Conservation (phyloP, 1,140 invertebrate genomes). For the Choristoneura fumiferana region DNA sequence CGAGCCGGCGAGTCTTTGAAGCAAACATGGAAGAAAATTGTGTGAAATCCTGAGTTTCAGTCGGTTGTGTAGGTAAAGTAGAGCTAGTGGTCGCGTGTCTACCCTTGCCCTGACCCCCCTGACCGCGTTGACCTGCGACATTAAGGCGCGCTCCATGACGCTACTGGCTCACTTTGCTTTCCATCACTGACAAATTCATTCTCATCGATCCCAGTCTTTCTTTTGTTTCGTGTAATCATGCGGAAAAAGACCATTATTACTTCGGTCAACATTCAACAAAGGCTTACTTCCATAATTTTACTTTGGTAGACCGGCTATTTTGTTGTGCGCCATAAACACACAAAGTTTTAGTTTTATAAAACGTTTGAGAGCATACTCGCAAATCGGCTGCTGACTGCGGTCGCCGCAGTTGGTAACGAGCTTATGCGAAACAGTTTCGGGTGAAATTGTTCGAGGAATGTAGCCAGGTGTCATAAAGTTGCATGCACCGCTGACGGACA, state of each 20-base stretch:
- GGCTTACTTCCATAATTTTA: background rate
- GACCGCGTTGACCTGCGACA: slow-evolving; percentile 44
- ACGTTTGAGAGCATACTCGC: slow-evolving; percentile 50
- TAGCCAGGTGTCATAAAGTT: slow-evolving; percentile 64
- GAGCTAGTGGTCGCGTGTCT: slow-evolving; percentile 39
- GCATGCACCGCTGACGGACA: slow-evolving; percentile 43
- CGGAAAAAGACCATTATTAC: background rate
- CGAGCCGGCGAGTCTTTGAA: slow-evolving; percentile 4
- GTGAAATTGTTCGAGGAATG: slow-evolving; percentile 57
- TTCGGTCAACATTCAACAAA: background rate
- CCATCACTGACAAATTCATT: slow-evolving; percentile 13
- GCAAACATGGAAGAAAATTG: slow-evolving; percentile 11
- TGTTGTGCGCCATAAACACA: slow-evolving; percentile 25
- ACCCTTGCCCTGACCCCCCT: slow-evolving; percentile 27
- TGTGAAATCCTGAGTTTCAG: slow-evolving; percentile 12
- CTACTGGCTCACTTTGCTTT: slow-evolving; percentile 12
- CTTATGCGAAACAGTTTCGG: slow-evolving; percentile 60
- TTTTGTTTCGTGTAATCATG: slow-evolving; percentile 16
- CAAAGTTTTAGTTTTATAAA: slow-evolving; percentile 56
- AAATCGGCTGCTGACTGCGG: slow-evolving; percentile 50
- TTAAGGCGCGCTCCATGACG: slow-evolving; percentile 32
- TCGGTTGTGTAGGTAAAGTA: background rate
- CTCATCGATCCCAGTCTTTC: background rate
- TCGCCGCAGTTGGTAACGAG: slow-evolving; percentile 56
- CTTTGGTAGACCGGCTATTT: slow-evolving; percentile 2